These are phyloP conservation scores for Falcaria lacertinaria DNA, from an alignment of 2,888 invertebrate species.

Conservation along the genomic window DNA sequence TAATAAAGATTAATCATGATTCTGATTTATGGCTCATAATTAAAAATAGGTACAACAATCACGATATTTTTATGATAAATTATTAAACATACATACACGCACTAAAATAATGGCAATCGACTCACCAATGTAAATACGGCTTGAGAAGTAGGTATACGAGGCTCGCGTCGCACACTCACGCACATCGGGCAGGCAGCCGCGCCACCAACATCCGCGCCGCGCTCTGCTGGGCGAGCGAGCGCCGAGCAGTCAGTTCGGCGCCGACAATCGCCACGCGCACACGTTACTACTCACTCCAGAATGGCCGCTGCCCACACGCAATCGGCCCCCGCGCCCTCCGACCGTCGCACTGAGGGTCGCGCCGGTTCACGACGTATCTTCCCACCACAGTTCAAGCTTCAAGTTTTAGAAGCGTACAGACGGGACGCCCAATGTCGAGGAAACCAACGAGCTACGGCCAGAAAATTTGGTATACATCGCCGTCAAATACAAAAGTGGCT, in stretches of 20 bases:
- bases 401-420: constrained; percentile 92
- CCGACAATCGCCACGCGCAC: constrained; percentile 70
- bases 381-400: constrained; percentile 92
- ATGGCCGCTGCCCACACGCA: constrained; percentile 75
- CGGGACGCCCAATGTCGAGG: constrained; percentile 93
- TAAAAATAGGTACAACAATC: too few relatives aligned
- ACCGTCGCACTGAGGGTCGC: constrained; percentile 75
- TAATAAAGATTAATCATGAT: too few relatives aligned
- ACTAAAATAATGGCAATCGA: constrained; percentile 4
- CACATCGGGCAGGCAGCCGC: constrained; percentile 72
- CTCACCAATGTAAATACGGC: constrained; percentile 32
- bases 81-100: background rate
- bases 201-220: constrained; percentile 66
- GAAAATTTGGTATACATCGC: constrained; percentile 93
- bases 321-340: constrained; percentile 67
- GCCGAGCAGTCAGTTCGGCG: constrained; percentile 78
- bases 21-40: too few relatives aligned
- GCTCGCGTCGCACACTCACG: constrained; percentile 72
- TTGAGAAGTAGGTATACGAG: constrained; percentile 62
- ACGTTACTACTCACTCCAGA: constrained; percentile 41
- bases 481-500: constrained; percentile 96
- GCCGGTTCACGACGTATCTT: constrained; percentile 93
- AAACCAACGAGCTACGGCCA: constrained; percentile 92
- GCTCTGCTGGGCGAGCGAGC: constrained; percentile 37
- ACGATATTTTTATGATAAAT: too few relatives aligned